These are phyloP conservation scores for Luperina testacea DNA, from an alignment of 2,888 invertebrate genomes.

Conservation along the genomic window DNA sequence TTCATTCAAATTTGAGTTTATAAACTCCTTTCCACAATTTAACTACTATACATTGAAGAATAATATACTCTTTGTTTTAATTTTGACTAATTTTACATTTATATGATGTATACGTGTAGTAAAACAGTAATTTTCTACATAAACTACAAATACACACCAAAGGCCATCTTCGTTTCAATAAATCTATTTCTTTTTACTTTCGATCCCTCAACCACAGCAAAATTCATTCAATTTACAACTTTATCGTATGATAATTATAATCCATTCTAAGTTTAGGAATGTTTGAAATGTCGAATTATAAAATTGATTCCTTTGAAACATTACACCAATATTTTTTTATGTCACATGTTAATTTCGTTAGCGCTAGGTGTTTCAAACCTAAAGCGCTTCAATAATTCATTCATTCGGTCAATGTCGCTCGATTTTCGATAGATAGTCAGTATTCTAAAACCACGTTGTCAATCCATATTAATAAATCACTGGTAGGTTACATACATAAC, in stretches of 20 bases:
- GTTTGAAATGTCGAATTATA: conserved; percentile 58
- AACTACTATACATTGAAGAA: conserved; percentile 66
- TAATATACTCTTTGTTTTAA: conserved; percentile 66
- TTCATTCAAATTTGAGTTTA: conserved; percentile 49
- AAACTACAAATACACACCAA: conserved; percentile 64
- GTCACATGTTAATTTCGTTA: conserved; percentile 22
- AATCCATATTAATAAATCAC: conserved; percentile 14
- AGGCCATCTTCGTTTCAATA: conserved; percentile 64
- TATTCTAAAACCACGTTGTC: conserved; percentile 50
- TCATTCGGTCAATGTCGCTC: conserved; percentile 55
- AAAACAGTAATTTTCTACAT: conserved; percentile 61
- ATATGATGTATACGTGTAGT: conserved; percentile 57
- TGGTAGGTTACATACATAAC: conserved; percentile 19
- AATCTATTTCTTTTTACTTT: conserved; percentile 38
- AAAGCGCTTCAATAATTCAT: conserved; percentile 29
- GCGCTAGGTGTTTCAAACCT: conserved; percentile 45
- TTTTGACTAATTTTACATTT: conserved; percentile 61
- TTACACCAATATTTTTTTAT: conserved; percentile 27
- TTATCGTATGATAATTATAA: conserved; percentile 40
- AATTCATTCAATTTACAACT: conserved; percentile 51
- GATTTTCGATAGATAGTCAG: conserved; percentile 54
- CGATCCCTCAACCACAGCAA: conserved; percentile 35
- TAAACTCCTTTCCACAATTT: conserved; percentile 55
- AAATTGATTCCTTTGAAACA: conserved; percentile 41
- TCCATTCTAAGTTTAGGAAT: conserved; percentile 57